A percentile compares a stretch with the other conserved stretches of the same genome.
phyloP scores from a whole-genome alignment of 2,113 vertebrate species.

The Anhinga rufa region DNA sequence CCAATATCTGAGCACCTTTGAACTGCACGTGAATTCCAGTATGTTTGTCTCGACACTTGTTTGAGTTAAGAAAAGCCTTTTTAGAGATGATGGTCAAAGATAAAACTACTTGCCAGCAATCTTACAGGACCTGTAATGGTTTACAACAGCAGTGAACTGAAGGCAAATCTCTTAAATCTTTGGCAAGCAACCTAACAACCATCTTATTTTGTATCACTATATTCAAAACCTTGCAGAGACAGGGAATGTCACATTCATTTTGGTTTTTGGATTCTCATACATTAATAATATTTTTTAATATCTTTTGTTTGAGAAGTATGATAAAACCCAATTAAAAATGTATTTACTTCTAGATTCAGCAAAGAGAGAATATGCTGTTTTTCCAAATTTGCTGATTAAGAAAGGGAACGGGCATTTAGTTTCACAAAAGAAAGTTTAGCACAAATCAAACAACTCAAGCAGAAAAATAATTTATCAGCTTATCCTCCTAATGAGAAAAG shows the following conservation, averaged over 20 bases:
- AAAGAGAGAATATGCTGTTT: background rate
- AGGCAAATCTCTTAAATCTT: background rate
- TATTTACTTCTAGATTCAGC: background rate
- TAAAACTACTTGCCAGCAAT: background rate
- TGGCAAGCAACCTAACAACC: background rate
- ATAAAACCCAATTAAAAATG: background rate
- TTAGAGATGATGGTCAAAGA: background rate
- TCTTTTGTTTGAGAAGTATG: background rate
- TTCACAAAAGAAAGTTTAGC: background rate
- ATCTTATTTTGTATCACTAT: background rate
- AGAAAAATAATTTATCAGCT: constrained; percentile 33
- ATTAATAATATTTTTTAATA: background rate
- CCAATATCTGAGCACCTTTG: background rate
- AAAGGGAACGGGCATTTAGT: background rate
- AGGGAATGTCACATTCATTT: background rate
- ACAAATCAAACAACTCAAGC: constrained; percentile 27
- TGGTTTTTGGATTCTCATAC: background rate
- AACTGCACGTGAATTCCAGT: background rate
- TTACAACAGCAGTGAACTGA: background rate
- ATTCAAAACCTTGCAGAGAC: background rate
- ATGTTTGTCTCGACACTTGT: background rate
- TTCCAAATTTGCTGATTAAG: background rate
- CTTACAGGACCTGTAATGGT: background rate
- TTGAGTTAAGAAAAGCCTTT: background rate
- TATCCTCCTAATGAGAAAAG: background rate